These are phyloP conservation scores for Sinohyriopsis cumingii DNA, from an alignment of 2,888 invertebrate genomes.

Conservation along the genomic window DNA sequence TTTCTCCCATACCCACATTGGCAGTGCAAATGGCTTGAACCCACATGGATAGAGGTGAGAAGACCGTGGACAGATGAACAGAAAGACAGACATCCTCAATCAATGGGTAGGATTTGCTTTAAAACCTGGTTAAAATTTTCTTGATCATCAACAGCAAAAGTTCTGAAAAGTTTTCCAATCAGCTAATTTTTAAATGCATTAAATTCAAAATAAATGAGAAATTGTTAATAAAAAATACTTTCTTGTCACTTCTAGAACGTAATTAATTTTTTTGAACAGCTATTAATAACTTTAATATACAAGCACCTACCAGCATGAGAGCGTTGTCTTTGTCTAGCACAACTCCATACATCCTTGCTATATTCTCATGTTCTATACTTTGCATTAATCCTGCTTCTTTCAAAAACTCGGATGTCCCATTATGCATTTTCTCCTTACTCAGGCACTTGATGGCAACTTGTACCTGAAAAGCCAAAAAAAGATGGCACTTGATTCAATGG, in stretches of 20 bases:
- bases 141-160: too few species aligned
- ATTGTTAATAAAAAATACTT: not conserved
- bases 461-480: constrained; percentile 76
- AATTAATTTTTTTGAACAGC: too few species aligned
- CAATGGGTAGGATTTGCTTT: too few species aligned
- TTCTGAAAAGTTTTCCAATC: too few species aligned
- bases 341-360: constrained; percentile 97
- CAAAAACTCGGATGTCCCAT: constrained; percentile 95
- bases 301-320: constrained; percentile 77
- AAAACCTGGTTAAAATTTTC: too few species aligned
- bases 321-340: constrained; percentile 90
- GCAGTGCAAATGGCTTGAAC: too few species aligned
- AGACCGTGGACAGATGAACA: too few species aligned
- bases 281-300: too few species aligned
- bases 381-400: constrained; percentile 99
- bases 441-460: constrained; percentile 98
- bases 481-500: not conserved
- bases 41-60: too few species aligned
- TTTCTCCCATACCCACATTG: too few species aligned
- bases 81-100: too few species aligned
- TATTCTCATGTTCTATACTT: constrained; percentile 95
- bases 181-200: not conserved
- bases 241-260: not conserved
- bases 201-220: not conserved
- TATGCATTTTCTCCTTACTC: constrained; percentile 94